Evolutionary conservation across 1,140 invertebrate species (phyloP).

Genomic region (Danaus plexippus): DNA sequence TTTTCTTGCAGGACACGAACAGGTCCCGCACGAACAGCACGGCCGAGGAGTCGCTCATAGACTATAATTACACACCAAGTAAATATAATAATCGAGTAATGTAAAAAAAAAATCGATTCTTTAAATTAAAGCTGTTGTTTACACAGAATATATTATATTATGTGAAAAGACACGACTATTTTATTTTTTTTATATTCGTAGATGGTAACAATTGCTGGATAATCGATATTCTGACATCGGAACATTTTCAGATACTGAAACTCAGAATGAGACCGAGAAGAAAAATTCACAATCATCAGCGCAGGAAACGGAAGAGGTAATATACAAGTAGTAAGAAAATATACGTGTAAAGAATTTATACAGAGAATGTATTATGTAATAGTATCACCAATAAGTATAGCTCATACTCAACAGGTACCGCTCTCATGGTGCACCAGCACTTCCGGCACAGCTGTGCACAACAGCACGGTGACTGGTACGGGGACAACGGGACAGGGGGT

Average conservation of each 20-base stretch:
- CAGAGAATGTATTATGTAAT: too few species aligned
- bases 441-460: neutral
- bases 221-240: too few species aligned
- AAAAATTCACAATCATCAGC: slow-evolving; percentile 19
- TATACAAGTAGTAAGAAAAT: too few species aligned
- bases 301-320: slow-evolving; percentile 20
- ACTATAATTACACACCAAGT: slow-evolving; percentile 59
- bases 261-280: slow-evolving; percentile 35
- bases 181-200: too few species aligned
- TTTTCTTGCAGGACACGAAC: slow-evolving; percentile 38
- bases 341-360: too few species aligned
- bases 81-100: slow-evolving; percentile 15
- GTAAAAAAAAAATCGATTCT: neutral
- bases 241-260: slow-evolving; percentile 25
- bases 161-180: too few species aligned
- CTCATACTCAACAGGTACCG: too few species aligned
- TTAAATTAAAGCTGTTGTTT: neutral
- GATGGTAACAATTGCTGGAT: too few species aligned
- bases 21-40: slow-evolving; percentile 51
- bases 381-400: too few species aligned
- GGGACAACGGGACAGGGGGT: neutral
- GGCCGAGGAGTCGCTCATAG: slow-evolving; percentile 51
- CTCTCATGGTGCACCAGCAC: neutral
- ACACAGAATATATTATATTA: too few species aligned
- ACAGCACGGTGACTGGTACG: neutral